These are phyloP conservation scores for Artemia sinica DNA, from an alignment of 2,888 invertebrate genomes.

Conservation along the genomic window DNA sequence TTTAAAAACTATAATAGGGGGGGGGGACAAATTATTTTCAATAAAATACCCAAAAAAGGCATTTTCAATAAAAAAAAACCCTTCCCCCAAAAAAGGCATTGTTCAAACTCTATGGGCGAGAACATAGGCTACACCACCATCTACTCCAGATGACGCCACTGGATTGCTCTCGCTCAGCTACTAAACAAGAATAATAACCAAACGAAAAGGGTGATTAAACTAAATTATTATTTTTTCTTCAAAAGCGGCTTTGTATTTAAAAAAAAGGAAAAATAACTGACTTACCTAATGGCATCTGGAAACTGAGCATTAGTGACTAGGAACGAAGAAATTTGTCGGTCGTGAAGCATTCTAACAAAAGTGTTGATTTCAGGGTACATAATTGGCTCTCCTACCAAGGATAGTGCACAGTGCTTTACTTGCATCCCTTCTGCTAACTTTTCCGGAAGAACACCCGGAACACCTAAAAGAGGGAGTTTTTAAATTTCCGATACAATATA, in stretches of 20 bases:
- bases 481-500: too few relatives aligned
- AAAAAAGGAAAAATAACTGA: not conserved
- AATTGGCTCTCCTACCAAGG: conserved; percentile 42
- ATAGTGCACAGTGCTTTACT: conserved; percentile 39
- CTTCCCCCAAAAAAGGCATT: too few relatives aligned
- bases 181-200: not conserved
- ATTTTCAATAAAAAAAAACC: too few relatives aligned
- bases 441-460: conserved; percentile 39
- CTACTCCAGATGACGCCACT: not conserved
- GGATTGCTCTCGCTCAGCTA: not conserved
- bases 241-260: too few relatives aligned
- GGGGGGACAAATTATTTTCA: too few relatives aligned
- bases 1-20: too few relatives aligned
- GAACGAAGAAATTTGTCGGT: conserved; percentile 38
- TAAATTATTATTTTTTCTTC: not conserved
- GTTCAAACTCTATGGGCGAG: not conserved
- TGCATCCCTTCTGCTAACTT: conserved; percentile 36
- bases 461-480: conserved; percentile 31
- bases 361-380: conserved; percentile 43
- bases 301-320: conserved; percentile 44
- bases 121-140: not conserved
- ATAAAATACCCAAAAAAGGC: too few relatives aligned
- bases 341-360: conserved; percentile 36
- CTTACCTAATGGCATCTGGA: conserved; percentile 38
- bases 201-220: not conserved